A percentile compares a stretch with the other conserved stretches of the same genome.
These are phyloP conservation scores for Pediacus dermestoides DNA, from an alignment of 2,888 invertebrate genomes.

Conservation along the genomic window DNA sequence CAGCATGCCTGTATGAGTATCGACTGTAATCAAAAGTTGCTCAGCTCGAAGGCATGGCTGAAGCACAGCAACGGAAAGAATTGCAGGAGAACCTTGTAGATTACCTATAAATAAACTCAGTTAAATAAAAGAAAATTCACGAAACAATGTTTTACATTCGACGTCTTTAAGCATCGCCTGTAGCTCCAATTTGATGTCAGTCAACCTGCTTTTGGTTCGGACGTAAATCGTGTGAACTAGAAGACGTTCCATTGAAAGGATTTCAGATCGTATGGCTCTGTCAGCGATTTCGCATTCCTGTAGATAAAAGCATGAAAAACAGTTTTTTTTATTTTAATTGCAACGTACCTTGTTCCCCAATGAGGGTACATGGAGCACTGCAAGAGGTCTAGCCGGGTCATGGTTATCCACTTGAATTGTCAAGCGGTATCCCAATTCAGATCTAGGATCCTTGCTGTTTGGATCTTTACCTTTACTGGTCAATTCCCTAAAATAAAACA, in stretches of 20 bases:
- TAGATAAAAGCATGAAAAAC: slow-evolving; percentile 10
- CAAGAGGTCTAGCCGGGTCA: slow-evolving; percentile 72
- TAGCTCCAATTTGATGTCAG: slow-evolving; percentile 76
- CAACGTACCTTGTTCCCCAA: slow-evolving; percentile 61
- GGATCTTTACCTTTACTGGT: slow-evolving; percentile 52
- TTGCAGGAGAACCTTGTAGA: slow-evolving; percentile 88
- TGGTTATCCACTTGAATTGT: slow-evolving; percentile 84
- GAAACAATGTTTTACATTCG: slow-evolving; percentile 55
- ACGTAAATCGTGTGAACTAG: slow-evolving; percentile 94
- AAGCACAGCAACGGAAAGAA: slow-evolving; percentile 84
- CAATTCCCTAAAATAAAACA: slow-evolving; percentile 50
- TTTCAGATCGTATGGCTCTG: slow-evolving; percentile 79
- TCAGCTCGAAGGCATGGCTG: slow-evolving; percentile 89
- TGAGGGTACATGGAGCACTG: slow-evolving; percentile 65
- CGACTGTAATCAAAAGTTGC: slow-evolving; percentile 87
- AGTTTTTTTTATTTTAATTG: slow-evolving; percentile 3
- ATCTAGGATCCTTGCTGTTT: slow-evolving; percentile 62
- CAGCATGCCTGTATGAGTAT: slow-evolving; percentile 89
- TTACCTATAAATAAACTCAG: slow-evolving; percentile 58
- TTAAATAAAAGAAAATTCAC: slow-evolving; percentile 5
- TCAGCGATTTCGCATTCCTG: slow-evolving; percentile 67
- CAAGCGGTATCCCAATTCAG: slow-evolving; percentile 83
- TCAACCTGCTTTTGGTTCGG: slow-evolving; percentile 77
- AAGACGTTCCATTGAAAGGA: slow-evolving; percentile 91
- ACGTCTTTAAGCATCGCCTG: slow-evolving; percentile 68